Base-by-base conservation (phyloP, 2,797 vertebrate genomes). In the Poecile montanus region DNA sequence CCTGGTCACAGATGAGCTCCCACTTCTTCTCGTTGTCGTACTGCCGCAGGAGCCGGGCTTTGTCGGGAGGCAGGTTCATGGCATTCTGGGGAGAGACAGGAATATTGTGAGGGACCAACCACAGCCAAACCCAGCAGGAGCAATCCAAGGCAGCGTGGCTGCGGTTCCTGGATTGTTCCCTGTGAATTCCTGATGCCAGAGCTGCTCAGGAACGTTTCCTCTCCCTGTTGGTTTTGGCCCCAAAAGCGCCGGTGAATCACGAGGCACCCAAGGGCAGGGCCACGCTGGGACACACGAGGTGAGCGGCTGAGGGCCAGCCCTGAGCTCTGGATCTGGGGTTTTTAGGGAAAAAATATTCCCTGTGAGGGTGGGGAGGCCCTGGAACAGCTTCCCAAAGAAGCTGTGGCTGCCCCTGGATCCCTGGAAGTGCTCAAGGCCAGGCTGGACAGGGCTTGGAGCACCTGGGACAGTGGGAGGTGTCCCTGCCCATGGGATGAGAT, bases 21-120 rank as follows among this genome's bases (percentile, higher is more conserved):
- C 99, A 99, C 96, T 99, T 99, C 97, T 99, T 99, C 97, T 99
- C 99, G 18, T 99, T 99, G 98, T 99, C 99, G 45, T 99, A 99
- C 94, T 99, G 99, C 32, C 99, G 98, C 80, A 99, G 97, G 54
- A 99, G 97, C 92, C 99, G 98, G 76, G 99, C 99, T 93, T 99
- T 99, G 96, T 99, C 99, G 4, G 99, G 99, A 3, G 99, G 99
- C 80, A 99, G 97, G 96, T 99, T 99, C 99, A 99, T 99, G 0
- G 99, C 99, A 74, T 99, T 99, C 99, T 99, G 97, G 19, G 48
- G 97, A 91, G 61, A 93, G 85, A 94, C 15, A 51, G 72, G 81
- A 66, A 70, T 16, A 50, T 6, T 0, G 38, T 97, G 21, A 97
- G 68, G 65, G 61, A 13, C 0, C 18, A 3, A 0, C 15, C 80